Conservation (phyloP, 2,113 vertebrate species). For the Lampris incognitus region DNA sequence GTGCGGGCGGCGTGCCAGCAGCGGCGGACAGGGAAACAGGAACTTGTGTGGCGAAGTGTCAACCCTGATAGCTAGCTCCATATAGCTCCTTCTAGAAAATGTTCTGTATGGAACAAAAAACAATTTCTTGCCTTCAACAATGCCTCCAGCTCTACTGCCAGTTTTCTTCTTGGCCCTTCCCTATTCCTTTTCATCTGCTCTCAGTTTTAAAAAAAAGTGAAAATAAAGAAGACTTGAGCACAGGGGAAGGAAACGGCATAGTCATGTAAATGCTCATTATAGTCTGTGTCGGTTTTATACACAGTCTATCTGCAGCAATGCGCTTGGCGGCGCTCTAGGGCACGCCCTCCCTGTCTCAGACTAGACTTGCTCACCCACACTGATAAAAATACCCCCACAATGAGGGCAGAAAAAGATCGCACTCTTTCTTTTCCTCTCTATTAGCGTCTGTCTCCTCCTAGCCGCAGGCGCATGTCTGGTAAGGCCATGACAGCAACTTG, state of each 20-base stretch:
- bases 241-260: conserved; percentile 20
- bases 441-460: conserved; percentile 34
- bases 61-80: no score
- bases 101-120: not conserved
- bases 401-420: conserved; percentile 63
- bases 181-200: not conserved
- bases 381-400: conserved; percentile 71
- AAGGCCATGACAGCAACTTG: conserved; percentile 37
- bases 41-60: no score
- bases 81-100: no score
- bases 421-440: not conserved
- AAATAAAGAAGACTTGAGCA: conserved; percentile 24
- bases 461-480: conserved; percentile 59
- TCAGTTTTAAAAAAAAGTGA: not conserved
- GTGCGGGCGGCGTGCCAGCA: no score
- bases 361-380: conserved; percentile 51
- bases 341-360: conserved; percentile 41
- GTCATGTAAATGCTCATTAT: conserved; percentile 60
- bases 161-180: not conserved
- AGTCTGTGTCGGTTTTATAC: conserved; percentile 15
- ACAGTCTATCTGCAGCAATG: conserved; percentile 1
- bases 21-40: no score
- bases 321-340: conserved; percentile 38
- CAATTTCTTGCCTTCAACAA: not conserved
- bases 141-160: not conserved